A percentile compares a stretch with the other conserved stretches of the same genome.
These are phyloP conservation scores for Callorhinus ursinus DNA, from an alignment of 2,113 vertebrate species.

Conservation along the genomic window DNA sequence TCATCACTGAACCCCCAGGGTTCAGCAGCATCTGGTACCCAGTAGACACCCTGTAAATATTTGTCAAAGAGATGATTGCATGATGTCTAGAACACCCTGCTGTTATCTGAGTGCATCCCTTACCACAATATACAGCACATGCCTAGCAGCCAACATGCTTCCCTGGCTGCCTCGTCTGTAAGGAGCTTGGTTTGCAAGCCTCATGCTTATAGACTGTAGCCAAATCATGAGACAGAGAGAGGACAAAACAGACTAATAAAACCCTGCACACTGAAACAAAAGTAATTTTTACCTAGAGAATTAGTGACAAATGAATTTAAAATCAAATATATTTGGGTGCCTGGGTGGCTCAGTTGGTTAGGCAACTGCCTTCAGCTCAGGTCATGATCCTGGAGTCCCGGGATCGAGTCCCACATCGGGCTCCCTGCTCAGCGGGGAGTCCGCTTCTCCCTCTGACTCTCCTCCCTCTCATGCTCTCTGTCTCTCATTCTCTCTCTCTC, in stretches of 20 bases:
- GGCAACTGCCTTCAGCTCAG: too few relatives aligned
- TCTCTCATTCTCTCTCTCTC: too few relatives aligned
- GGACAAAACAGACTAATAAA: not conserved
- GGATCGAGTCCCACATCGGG: too few relatives aligned
- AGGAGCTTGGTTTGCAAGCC: not conserved
- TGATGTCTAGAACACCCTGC: not conserved
- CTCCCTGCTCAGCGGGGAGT: too few relatives aligned
- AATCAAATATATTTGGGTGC: not conserved
- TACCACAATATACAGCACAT: rapidly evolving
- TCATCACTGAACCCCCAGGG: not conserved
- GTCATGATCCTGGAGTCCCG: too few relatives aligned
- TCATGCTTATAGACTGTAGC: not conserved
- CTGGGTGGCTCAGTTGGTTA: too few relatives aligned
- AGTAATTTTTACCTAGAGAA: not conserved
- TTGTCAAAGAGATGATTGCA: not conserved
- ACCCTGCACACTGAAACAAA: not conserved
- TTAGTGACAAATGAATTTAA: not conserved
- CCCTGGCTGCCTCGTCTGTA: not conserved
- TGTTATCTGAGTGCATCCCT: rapidly evolving
- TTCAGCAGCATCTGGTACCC: not conserved
- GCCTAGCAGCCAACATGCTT: not conserved
- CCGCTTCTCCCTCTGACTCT: too few relatives aligned
- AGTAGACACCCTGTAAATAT: not conserved
- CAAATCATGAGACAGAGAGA: not conserved
- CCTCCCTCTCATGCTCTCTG: too few relatives aligned